These are phyloP conservation scores for Drusus annulatus DNA, from an alignment of 1,140 invertebrate species.

Conservation along the genomic window DNA sequence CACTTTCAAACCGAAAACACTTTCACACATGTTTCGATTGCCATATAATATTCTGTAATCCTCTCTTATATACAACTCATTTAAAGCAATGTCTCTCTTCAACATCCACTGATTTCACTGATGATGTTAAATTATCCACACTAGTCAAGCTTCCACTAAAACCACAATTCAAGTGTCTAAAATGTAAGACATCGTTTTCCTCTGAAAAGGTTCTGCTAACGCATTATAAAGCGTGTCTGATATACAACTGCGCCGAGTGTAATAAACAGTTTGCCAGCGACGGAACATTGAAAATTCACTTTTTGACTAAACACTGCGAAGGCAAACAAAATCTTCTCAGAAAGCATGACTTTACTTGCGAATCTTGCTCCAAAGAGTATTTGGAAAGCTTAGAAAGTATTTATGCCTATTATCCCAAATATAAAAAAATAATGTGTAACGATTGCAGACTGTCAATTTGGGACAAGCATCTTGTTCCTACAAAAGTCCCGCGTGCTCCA, in stretches of 20 bases:
- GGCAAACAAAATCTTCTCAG: background rate
- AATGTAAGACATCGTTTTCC: background rate
- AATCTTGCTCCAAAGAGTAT: background rate
- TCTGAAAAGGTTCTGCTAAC: background rate
- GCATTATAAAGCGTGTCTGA: background rate
- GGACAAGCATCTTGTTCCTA: no score
- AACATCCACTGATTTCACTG: no score
- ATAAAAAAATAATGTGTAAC: constrained; percentile 8
- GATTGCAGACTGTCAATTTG: background rate
- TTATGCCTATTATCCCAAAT: background rate
- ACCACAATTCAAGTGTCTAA: background rate
- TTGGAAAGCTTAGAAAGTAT: background rate
- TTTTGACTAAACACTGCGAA: background rate
- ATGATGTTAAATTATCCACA: no score
- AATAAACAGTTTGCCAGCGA: constrained; percentile 25
- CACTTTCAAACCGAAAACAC: background rate
- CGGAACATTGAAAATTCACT: constrained; percentile 20
- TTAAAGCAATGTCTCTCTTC: background rate
- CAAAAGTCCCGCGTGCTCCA: no score
- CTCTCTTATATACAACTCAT: background rate
- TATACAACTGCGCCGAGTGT: background rate
- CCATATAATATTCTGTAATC: background rate
- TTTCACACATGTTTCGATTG: background rate
- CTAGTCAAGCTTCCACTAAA: background rate
- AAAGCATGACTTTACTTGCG: constrained; percentile 19